phyloP scores from a whole-genome alignment of 2,797 vertebrate genomes.

The Darevskia mixta region DNA sequence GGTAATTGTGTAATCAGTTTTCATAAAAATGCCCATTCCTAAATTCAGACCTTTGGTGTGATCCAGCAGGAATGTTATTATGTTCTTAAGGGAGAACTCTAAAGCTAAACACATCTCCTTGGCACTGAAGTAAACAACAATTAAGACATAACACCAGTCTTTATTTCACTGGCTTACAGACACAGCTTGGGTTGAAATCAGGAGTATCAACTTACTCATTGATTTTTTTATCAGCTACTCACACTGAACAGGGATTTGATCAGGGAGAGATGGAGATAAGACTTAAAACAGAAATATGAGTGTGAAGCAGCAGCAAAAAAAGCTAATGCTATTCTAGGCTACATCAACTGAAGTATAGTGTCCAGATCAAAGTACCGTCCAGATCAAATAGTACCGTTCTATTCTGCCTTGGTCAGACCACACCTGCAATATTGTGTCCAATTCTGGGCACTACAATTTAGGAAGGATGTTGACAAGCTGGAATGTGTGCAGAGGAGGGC shows the following conservation, averaged over 20 bases:
- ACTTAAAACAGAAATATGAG: no score
- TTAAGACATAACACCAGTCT: neutral
- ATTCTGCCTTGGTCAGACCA: no score
- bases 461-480: no score
- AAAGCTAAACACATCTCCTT: neutral
- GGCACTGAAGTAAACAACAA: neutral
- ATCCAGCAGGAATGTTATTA: neutral
- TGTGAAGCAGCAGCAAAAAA: no score
- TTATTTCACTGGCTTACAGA: neutral
- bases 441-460: no score
- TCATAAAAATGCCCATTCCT: neutral
- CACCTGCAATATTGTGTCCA: no score
- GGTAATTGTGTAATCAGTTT: neutral
- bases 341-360: no score
- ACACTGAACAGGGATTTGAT: neutral
- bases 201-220: neutral
- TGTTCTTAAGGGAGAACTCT: neutral
- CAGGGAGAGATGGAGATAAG: no score
- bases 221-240: neutral
- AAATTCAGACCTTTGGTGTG: neutral
- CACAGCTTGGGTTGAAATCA: neutral
- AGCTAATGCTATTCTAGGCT: no score
- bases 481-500: no score
- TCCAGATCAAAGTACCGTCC: no score
- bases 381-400: no score